Evolutionary conservation across 2,888 invertebrate species (phyloP), one percentile per base, ranked within the genome.

Genomic region (Eupithecia insigniata): DNA sequence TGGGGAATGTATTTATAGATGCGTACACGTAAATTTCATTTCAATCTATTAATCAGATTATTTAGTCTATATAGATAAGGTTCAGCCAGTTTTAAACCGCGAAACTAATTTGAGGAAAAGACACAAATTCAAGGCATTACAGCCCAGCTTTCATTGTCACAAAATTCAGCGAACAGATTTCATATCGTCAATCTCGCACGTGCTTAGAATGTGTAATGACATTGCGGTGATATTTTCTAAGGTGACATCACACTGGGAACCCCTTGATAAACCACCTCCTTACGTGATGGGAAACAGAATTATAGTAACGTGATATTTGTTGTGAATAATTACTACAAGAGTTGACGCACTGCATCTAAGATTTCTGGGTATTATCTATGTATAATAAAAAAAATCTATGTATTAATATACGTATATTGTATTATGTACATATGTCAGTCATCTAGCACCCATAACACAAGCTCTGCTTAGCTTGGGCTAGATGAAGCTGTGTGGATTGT

Each of bases 271-370:
- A 90, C 92, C 92, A 62, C 32, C 22, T 61, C 32, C 22, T 51
- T 87, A 93, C 92, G 92, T 93, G 92, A 92, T 85, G 85, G 77
- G 92, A 90, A 90, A 76, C 83, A 80, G 85, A 87, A 83, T 51
- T 82, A 78, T 77, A 76, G 82, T 75, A 72, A 66, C 66, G 64
- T 73, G 78, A 75, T 77, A 76, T 51, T 61, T 71, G 43, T 28
- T 73, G 78, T 78, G 82, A 73, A 34, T 55, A 39, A 46, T 51
- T 32, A 14, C 60, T n/a, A 26, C 14, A 39, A 5, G 28, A 16
- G 10, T 51, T 46, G 18, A 26, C 22, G 62, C 36, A 36, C 12
- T 36, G 36, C 12, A 46, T 46, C 51, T 12, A 2, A 51, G 22
- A 51, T n/a, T n/a, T n/a, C n/a, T n/a, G n/a, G n/a, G n/a, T n/a